These are phyloP conservation scores for Etheostoma cragini DNA, from an alignment of 2,113 vertebrate genomes.

Conservation along the genomic window DNA sequence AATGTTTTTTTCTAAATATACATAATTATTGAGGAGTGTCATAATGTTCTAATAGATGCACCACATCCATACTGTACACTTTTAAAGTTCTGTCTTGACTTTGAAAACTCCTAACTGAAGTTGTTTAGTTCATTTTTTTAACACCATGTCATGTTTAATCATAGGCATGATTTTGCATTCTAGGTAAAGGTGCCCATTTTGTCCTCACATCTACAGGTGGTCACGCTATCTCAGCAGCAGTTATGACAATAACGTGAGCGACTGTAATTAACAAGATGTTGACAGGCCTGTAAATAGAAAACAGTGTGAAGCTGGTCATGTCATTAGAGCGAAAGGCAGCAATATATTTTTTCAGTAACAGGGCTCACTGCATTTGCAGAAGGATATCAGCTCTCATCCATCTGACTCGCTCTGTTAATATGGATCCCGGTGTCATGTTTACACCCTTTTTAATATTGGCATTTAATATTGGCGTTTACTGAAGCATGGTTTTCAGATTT, in stretches of 20 bases:
- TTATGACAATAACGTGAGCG: conserved; percentile 31
- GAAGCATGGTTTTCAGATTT: neutral
- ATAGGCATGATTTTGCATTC: conserved; percentile 46
- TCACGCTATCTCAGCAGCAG: conserved; percentile 36
- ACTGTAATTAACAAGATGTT: conserved; percentile 40
- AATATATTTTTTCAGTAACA: conserved; percentile 16
- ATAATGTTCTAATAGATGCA: neutral
- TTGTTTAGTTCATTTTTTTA: neutral
- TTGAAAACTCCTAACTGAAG: conserved; percentile 14
- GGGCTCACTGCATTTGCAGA: neutral
- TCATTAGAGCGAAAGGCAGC: conserved; percentile 1
- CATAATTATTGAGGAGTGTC: neutral
- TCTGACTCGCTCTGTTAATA: neutral
- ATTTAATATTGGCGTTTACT: neutral
- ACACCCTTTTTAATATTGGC: neutral
- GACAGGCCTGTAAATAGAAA: conserved; percentile 38
- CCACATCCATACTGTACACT: neutral
- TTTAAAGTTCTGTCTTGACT: neutral
- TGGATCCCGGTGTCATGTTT: conserved; percentile 3
- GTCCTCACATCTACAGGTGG: conserved; percentile 12
- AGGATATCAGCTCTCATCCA: neutral
- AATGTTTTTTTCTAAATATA: conserved; percentile 19
- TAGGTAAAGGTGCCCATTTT: conserved; percentile 42
- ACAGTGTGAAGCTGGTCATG: neutral
- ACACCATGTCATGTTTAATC: conserved; percentile 41